Base-by-base conservation (phyloP, 2,888 invertebrate genomes). In the Drosophila prolongata region DNA sequence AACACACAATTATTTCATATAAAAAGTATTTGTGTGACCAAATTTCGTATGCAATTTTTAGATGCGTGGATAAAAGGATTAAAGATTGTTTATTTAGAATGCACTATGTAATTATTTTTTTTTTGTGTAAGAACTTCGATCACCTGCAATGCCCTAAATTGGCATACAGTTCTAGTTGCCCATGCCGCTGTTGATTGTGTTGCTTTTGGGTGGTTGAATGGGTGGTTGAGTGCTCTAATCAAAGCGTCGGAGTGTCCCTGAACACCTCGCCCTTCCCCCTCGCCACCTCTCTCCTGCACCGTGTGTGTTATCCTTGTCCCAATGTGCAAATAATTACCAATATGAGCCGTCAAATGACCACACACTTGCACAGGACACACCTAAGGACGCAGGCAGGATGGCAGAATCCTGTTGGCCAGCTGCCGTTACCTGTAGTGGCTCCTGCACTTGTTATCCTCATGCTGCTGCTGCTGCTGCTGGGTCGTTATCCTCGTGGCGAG, bases 241-340 rank as follows among this genome's bases (percentile, higher is more conserved):
- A 83, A 81, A 68, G 65, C 58, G 61, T 49, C 66, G 68, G 71
- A 76, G 57, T 70, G 47, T 37, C 52, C 59, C 66, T 67, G 62
- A 75, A 67, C 53, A 43, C 68, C 34, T 43, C 35, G 42, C 16
- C 16, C 38, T 27, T 1, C 14, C 42, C 3, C 19, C 4, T 6
- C 19, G 3, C n/a, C 38, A 5, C 8, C 24, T 6, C 34, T 11
- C 10, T 13, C 5, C 46, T 19, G 40, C 35, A 35, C 54, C 16
- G 27, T 65, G 65, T 62, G 53, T 62, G 55, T 38, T 55, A 52
- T 58, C 53, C 52, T 14, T 64, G 61, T 61, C 64, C 61, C 68
- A 69, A 73, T 78, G 78, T 75, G 73, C 83, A 78, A 85, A 83
- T 85, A 87, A 85, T 85, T 85, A 85, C 86, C 75, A 75, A 80